phyloP scores from a whole-genome alignment of 1,140 invertebrate species.

The Bicyclus anynana region DNA sequence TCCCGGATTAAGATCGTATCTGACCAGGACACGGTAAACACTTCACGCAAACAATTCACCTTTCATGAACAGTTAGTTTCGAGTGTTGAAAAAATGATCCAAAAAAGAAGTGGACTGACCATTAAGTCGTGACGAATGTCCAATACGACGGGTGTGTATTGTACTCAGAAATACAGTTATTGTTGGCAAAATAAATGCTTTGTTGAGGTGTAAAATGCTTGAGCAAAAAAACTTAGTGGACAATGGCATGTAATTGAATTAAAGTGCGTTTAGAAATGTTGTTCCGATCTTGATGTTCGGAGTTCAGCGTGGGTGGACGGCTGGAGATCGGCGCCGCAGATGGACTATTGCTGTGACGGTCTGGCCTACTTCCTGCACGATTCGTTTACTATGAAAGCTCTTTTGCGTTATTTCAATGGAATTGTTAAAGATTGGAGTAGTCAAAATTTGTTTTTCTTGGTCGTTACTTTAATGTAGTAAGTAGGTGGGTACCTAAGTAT shows the following conservation, averaged over 20 bases:
- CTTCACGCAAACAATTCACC: conserved; percentile 63
- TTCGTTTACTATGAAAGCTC: neutral
- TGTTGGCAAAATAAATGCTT: conserved; percentile 71
- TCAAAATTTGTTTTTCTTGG: too few relatives aligned
- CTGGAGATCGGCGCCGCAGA: neutral
- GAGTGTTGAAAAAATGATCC: conserved; percentile 47
- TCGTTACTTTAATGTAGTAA: too few relatives aligned
- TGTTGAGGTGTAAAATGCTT: conserved; percentile 48
- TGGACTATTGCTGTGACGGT: neutral
- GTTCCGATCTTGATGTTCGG: conserved; percentile 10
- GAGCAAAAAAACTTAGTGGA: conserved; percentile 53
- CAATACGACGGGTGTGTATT: conserved; percentile 32
- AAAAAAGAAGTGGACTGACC: conserved; percentile 31
- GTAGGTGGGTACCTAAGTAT: too few relatives aligned
- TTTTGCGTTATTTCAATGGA: neutral
- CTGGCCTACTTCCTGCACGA: conserved; percentile 11
- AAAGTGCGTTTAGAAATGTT: conserved; percentile 27
- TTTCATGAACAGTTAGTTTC: conserved; percentile 58
- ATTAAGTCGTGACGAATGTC: conserved; percentile 26
- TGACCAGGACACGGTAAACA: conserved; percentile 56
- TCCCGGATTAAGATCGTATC: conserved; percentile 70
- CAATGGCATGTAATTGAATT: conserved; percentile 66
- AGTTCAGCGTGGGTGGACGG: conserved; percentile 8
- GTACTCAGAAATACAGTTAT: conserved; percentile 55
- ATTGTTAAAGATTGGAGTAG: too few relatives aligned